Evolutionary conservation across 2,797 vertebrate species (phyloP).

Genomic region (Huso huso): DNA sequence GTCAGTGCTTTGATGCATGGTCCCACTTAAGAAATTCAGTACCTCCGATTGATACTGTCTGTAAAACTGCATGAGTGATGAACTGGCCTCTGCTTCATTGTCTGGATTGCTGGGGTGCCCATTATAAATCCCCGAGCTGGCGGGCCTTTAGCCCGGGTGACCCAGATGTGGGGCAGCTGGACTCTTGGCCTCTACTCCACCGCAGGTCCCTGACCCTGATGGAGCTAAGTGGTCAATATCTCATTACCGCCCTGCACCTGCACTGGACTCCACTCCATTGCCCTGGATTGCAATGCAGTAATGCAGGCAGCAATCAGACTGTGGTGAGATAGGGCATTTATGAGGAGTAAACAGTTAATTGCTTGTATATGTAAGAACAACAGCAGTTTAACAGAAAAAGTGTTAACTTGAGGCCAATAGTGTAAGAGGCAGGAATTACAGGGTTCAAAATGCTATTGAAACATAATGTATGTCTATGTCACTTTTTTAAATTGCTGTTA

Average conservation of each 20-base stretch:
- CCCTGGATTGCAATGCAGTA: constrained; percentile 18
- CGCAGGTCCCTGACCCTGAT: constrained; percentile 44
- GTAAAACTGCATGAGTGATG: constrained; percentile 32
- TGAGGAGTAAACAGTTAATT: not conserved
- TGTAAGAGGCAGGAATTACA: too few species aligned
- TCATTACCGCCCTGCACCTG: constrained; percentile 51
- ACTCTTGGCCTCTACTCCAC: constrained; percentile 18
- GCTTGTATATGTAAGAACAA: not conserved
- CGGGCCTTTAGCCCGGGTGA: constrained; percentile 16
- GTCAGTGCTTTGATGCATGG: constrained; percentile 29
- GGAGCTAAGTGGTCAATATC: constrained; percentile 57
- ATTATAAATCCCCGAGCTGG: constrained; percentile 12
- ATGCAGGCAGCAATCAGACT: not conserved
- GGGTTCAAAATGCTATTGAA: too few species aligned
- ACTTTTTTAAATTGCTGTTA: too few species aligned
- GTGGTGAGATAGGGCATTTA: too few species aligned
- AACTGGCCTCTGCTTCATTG: constrained; percentile 26
- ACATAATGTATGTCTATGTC: too few species aligned
- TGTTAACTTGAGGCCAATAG: too few species aligned
- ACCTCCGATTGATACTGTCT: constrained; percentile 29
- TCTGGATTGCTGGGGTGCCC: constrained; percentile 23
- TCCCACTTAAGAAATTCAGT: constrained; percentile 22
- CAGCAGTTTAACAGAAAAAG: not conserved
- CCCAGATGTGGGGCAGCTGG: constrained; percentile 63
- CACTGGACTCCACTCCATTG: constrained; percentile 26